Conservation (phyloP, 2,113 vertebrate genomes). For the Cyphomyrus discorhynchus region DNA sequence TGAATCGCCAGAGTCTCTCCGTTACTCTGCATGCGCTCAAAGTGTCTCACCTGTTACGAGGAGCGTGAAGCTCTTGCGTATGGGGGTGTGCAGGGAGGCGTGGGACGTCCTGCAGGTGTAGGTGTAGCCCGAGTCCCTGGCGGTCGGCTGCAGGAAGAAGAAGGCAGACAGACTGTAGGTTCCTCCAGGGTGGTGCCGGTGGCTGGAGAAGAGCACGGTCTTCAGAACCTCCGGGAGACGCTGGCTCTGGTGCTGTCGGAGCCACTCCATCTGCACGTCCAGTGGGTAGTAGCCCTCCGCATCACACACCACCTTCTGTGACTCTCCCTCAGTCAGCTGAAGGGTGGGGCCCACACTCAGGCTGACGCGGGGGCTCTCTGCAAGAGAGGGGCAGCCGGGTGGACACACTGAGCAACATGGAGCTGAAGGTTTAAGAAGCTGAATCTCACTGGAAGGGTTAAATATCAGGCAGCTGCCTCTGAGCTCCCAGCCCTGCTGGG, state of each 20-base stretch:
- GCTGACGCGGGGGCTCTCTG: slow-evolving; percentile 59
- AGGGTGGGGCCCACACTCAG: slow-evolving; percentile 42
- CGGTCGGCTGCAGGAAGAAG: slow-evolving; percentile 52
- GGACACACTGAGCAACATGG: neutral
- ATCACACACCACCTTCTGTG: slow-evolving; percentile 55
- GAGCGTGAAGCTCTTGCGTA: slow-evolving; percentile 58
- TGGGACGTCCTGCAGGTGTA: slow-evolving; percentile 64
- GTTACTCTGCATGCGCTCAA: neutral
- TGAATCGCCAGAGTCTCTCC: neutral
- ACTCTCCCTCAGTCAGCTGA: slow-evolving; percentile 42
- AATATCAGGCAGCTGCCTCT: neutral
- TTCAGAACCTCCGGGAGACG: slow-evolving; percentile 41
- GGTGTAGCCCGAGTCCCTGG: slow-evolving; percentile 37
- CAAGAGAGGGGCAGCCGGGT: neutral
- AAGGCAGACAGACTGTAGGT: slow-evolving; percentile 60
- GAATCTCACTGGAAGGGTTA: neutral
- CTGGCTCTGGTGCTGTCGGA: slow-evolving; percentile 17
- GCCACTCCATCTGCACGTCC: slow-evolving; percentile 58
- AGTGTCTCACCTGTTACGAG: slow-evolving; percentile 50
- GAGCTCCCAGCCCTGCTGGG: neutral
- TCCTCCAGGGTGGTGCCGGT: slow-evolving; percentile 50
- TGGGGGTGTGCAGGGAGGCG: slow-evolving; percentile 46
- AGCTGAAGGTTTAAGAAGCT: neutral
- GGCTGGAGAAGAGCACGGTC: slow-evolving; percentile 57
- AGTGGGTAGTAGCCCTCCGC: slow-evolving; percentile 58